phyloP scores from a whole-genome alignment of 2,888 invertebrate species.

The Trichacis sp. region DNA sequence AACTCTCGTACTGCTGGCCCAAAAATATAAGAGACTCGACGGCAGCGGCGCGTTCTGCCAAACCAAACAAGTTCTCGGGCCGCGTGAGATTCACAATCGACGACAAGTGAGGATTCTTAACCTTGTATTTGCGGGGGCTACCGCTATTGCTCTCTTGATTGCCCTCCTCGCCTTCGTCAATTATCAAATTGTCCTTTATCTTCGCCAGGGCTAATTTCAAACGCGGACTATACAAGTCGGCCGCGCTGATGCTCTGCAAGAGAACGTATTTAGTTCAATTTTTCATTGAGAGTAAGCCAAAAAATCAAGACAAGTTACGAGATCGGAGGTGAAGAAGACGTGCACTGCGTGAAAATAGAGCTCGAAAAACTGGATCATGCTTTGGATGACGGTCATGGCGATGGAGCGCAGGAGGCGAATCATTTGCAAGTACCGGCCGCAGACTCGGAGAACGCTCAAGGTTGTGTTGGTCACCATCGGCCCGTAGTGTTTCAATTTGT shows the following conservation, averaged over 20 bases:
- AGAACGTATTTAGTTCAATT: too few species aligned
- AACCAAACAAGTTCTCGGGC: slow-evolving; percentile 82
- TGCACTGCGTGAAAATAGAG: slow-evolving; percentile 93
- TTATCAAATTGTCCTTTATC: slow-evolving; percentile 81
- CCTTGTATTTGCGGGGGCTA: slow-evolving; percentile 62
- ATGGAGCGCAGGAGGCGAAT: slow-evolving; percentile 89
- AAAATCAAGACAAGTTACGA: slow-evolving; percentile 71
- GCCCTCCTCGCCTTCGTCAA: slow-evolving; percentile 65
- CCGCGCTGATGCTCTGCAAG: slow-evolving; percentile 71
- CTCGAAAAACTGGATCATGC: slow-evolving; percentile 93
- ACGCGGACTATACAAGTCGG: slow-evolving; percentile 75
- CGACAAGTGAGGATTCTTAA: slow-evolving; percentile 73
- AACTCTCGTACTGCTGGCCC: slow-evolving; percentile 85
- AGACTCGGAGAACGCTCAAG: slow-evolving; percentile 87
- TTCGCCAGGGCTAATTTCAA: slow-evolving; percentile 81
- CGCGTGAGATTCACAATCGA: slow-evolving; percentile 77
- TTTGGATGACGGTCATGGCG: slow-evolving; percentile 89
- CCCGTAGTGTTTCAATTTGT: slow-evolving; percentile 63
- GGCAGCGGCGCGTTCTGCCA: slow-evolving; percentile 89
- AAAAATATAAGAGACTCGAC: slow-evolving; percentile 94
- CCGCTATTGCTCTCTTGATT: too few species aligned
- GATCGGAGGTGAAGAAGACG: slow-evolving; percentile 84
- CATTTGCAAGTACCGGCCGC: slow-evolving; percentile 94
- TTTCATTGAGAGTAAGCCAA: too few species aligned
- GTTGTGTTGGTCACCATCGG: slow-evolving; percentile 92